A percentile compares a stretch with the other conserved stretches of the same genome.
Evolutionary conservation across 2,888 invertebrate species (phyloP).

Genomic region (Agrochola lota): DNA sequence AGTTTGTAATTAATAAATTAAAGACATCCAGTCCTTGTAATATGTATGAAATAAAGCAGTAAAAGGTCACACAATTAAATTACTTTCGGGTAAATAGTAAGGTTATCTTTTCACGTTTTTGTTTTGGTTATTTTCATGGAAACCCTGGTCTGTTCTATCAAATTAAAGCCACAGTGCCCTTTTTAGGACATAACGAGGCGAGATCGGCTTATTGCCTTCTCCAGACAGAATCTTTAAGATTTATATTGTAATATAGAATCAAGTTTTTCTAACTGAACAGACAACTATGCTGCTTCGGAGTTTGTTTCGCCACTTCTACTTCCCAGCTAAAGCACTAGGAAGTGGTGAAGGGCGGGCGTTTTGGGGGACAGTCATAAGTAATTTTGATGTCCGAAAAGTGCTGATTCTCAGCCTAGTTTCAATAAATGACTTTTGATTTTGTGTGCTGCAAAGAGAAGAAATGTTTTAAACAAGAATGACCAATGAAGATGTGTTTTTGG

Average conservation of each 20-base stretch:
- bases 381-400: no score
- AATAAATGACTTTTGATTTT: no score
- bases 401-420: no score
- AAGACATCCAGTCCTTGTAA: slow-evolving; percentile 2
- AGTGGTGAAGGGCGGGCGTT: no score
- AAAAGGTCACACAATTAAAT: neutral
- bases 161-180: neutral
- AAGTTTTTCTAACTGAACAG: neutral
- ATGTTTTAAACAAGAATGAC: neutral
- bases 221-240: neutral
- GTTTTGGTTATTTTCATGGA: neutral
- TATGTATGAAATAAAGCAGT: neutral
- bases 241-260: neutral
- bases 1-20: slow-evolving; percentile 36
- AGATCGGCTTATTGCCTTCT: neutral
- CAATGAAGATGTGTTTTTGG: neutral
- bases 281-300: no score
- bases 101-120: neutral
- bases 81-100: neutral
- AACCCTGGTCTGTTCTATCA: neutral
- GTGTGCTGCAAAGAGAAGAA: no score
- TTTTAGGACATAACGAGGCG: neutral
- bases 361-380: no score
- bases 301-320: no score
- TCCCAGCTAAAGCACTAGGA: no score